These are phyloP conservation scores for Chamaetylas fuelleborni DNA, from an alignment of 2,113 vertebrate genomes.

Conservation along the genomic window DNA sequence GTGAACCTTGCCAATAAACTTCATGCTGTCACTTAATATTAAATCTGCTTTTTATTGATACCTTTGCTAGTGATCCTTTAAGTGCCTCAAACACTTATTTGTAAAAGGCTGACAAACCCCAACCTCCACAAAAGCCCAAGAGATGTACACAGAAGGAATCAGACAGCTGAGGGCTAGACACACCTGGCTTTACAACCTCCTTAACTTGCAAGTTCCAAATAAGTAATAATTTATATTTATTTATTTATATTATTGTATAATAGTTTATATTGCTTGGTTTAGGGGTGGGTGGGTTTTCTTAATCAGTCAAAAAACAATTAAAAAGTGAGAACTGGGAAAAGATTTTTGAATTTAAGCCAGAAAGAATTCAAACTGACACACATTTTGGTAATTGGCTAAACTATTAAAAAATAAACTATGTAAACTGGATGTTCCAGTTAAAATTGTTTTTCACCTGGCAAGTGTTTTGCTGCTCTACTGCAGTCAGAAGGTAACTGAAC, in stretches of 20 bases:
- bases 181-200: not conserved
- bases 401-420: not conserved
- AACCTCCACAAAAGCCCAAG: not conserved
- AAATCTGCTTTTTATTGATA: not conserved
- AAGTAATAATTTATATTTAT: not conserved
- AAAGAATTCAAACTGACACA: not conserved
- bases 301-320: not conserved
- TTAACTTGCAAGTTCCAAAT: rapidly evolving
- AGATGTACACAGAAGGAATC: not conserved
- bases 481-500: rapidly evolving
- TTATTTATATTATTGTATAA: too few species aligned
- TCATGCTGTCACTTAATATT: rapidly evolving
- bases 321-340: not conserved
- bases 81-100: not conserved
- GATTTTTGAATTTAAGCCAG: not conserved
- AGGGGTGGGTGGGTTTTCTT: not conserved
- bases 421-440: not conserved
- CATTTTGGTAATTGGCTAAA: rapidly evolving
- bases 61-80: not conserved
- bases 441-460: not conserved
- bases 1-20: not conserved
- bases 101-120: not conserved
- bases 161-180: not conserved
- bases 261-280: too few species aligned
- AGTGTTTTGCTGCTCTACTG: not conserved